Evolutionary conservation across 2,888 invertebrate species (phyloP), one percentile per base, ranked within the genome.

Genomic region (Chrysolina americana): DNA sequence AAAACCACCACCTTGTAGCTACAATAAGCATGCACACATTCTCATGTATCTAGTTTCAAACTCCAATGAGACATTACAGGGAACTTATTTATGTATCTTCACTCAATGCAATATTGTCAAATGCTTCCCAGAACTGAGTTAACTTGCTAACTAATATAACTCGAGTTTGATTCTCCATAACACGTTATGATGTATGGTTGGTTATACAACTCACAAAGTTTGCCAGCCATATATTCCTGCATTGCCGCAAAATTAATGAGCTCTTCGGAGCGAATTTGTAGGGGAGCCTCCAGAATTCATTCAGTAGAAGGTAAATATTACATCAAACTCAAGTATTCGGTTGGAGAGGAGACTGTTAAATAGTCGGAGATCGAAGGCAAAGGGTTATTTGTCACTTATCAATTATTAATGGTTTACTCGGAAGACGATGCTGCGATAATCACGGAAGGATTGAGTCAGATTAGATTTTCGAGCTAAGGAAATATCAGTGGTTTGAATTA

Each of bases 171-270:
- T 69, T 65, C 36, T 47, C 59, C 73, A 65, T 69, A 73, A 73
- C 64, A 73, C 65, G 69, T 73, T 73, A 69, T 73, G 73, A 73
- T 73, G 73, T 73, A 73, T 69, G 69, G 68, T 17, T 50, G 19
- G n/a, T 50, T 50, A 50, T 50, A 50, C 19, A 50, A 10, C 50
- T 50, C 19, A 19, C 19, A 8, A 50, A 50, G 50, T 50, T 50
- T 50, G n/a, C 50, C 50, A 50, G 3, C 50, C 50, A 50, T 50
- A 8, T 8, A 50, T 19, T 50, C 50, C 50, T 9, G 50, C 19
- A 50, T 17, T 2, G 50, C 50, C 19, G n/a, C 50, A 50, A 10
- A 50, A 50, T 17, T 50, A 50, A 50, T 50, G 50, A 50, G n/a
- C n/a, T 50, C 50, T 19, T 50, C 50, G 19, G 50, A 50, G 50